Percentiles rank a stretch among this genome's conserved stretches.
phyloP scores from a whole-genome alignment of 2,797 vertebrate species.

The Hirundo rustica region DNA sequence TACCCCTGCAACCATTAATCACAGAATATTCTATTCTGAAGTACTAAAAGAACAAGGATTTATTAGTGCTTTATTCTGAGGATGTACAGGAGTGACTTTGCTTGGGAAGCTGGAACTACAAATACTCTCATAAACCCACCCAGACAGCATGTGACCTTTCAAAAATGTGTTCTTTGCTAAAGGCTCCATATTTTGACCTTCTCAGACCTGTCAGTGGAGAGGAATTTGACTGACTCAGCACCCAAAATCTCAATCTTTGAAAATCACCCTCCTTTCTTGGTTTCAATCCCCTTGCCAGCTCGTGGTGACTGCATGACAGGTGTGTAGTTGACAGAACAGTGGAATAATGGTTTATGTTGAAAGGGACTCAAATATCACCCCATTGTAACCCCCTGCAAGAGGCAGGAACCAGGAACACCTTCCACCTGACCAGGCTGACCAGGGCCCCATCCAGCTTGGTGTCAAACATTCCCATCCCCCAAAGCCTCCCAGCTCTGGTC shows the following conservation, averaged over 20 bases:
- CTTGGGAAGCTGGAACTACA: background rate
- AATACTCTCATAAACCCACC: background rate
- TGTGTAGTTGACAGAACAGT: fast-evolving
- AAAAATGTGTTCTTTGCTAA: background rate
- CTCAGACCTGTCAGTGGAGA: background rate
- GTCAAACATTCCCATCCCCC: background rate
- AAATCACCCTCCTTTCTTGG: background rate
- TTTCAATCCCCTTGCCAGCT: background rate
- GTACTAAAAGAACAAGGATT: background rate
- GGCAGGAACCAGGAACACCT: background rate
- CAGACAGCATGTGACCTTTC: background rate
- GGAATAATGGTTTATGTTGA: background rate
- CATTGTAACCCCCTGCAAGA: background rate
- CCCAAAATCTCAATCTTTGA: background rate
- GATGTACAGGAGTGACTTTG: background rate
- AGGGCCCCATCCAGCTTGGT: background rate
- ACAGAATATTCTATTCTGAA: background rate
- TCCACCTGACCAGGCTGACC: background rate
- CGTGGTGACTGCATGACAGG: background rate
- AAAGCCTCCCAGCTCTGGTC: background rate
- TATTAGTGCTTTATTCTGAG: background rate
- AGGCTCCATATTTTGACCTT: background rate
- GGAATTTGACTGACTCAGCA: background rate
- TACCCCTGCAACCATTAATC: background rate
- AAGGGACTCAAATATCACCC: background rate